Evolutionary conservation across 2,888 invertebrate genomes (phyloP), one percentile per base, ranked within the genome.

Genomic region (Sphinx pinastri): DNA sequence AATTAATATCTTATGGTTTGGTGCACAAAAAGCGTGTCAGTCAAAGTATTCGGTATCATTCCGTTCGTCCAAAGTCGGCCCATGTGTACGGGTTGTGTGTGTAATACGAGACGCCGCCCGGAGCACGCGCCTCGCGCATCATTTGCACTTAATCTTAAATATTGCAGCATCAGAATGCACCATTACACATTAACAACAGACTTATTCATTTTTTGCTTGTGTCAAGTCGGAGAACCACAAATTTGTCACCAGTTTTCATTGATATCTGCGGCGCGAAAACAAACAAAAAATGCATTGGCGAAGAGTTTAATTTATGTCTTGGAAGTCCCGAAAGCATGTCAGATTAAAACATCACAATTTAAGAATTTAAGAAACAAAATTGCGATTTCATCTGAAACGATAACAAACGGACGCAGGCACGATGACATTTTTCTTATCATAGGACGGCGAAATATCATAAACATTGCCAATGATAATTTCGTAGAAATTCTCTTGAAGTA

Each of bases 71-170:
- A 68, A 57, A 58, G 79, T 75, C 79, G 79, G 79, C 69, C 76
- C 78, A 80, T 79, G 76, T 79, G 78, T 77, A 76, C 45, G 76
- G 73, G 59, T 38, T 68, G 68, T 79, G 75, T 83, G 78, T 82
- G 83, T 77, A 92, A 92, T 83, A 70, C 80, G 87, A 92, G 82
- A 81, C 79, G 83, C 81, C 81, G 83, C 78, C 73, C 72, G 76
- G 85, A 84, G 90, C 91, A 88, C 93, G 92, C 90, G 91, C 89
- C 88, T 83, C 83, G 77, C 88, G 92, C 85, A 75, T 85, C 92
- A 92, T 93, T 92, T 91, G 84, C 91, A 85, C 85, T 88, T 90
- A 91, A 92, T 92, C 91, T 92, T 91, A 92, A 38, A 92, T 91
- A 91, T 88, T 86, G 87, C 90, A 89, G 83, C 63, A 63, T 78